These are phyloP conservation scores for Drosophila suzukii DNA, from an alignment of 1,140 invertebrate species.

Conservation along the genomic window DNA sequence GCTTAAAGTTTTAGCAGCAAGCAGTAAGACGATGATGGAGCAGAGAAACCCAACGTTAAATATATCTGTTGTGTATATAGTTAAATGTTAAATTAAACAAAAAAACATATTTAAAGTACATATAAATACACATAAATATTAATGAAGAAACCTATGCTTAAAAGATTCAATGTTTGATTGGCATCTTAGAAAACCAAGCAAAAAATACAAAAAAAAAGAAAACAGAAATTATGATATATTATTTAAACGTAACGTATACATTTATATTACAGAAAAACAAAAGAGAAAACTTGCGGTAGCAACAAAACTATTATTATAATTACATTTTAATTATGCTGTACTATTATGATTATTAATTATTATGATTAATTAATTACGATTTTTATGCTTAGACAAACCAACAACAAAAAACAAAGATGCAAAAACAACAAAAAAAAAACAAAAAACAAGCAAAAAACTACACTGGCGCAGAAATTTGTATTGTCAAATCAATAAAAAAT, in stretches of 20 bases:
- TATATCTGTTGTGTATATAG: conserved; percentile 81
- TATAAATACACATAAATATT: conserved; percentile 50
- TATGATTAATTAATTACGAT: conserved; percentile 75
- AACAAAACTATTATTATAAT: conserved; percentile 82
- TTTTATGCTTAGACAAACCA: conserved; percentile 71
- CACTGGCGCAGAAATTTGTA: conserved; percentile 77
- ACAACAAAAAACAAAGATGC: conserved; percentile 59
- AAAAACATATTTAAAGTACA: conserved; percentile 69
- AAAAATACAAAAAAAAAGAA: conserved; percentile 46
- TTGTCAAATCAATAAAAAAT: conserved; percentile 81
- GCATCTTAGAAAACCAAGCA: conserved; percentile 55
- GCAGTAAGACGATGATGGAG: conserved; percentile 19
- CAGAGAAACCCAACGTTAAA: conserved; percentile 73
- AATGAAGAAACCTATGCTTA: conserved; percentile 60
- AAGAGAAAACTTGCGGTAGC: conserved; percentile 73
- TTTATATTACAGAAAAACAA: conserved; percentile 51
- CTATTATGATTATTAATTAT: conserved; percentile 79
- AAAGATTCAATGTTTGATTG: conserved; percentile 74
- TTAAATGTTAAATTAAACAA: conserved; percentile 77
- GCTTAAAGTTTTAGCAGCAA: conserved; percentile 72
- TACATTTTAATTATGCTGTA: conserved; percentile 78
- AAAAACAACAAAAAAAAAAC: conserved; percentile 56
- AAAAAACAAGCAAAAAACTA: conserved; percentile 41
- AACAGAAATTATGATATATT: conserved; percentile 70
- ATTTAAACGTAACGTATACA: conserved; percentile 69